These are phyloP conservation scores for Crossocerus cetratus DNA, from an alignment of 2,888 invertebrate species.

Conservation along the genomic window DNA sequence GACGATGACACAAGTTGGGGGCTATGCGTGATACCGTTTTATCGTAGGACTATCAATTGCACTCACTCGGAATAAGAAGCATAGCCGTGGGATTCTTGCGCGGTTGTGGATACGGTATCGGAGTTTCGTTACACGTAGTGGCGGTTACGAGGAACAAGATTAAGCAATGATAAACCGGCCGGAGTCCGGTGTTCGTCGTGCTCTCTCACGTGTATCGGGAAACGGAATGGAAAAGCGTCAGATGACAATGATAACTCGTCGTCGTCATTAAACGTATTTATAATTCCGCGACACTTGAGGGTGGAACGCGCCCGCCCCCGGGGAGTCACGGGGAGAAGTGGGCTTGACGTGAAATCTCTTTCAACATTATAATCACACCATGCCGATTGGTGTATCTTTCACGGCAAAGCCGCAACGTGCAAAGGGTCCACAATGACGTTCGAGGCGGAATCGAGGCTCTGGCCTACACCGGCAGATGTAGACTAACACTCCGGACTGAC, in stretches of 20 bases:
- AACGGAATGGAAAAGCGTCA: constrained; percentile 24
- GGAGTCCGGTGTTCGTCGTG: constrained; percentile 39
- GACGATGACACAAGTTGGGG: not conserved
- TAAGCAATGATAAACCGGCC: constrained; percentile 48
- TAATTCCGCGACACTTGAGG: too few relatives aligned
- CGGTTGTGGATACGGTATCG: constrained; percentile 18
- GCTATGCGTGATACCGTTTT: not conserved
- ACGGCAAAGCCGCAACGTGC: too few relatives aligned
- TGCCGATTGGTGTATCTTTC: too few relatives aligned
- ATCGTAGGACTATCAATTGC: constrained; percentile 5
- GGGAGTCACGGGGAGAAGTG: too few relatives aligned
- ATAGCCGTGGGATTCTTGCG: constrained; percentile 22
- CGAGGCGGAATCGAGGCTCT: too few relatives aligned
- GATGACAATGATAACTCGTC: constrained; percentile 16
- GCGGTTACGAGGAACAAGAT: constrained; percentile 46
- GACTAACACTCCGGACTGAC: too few relatives aligned
- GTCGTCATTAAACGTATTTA: constrained; percentile 19
- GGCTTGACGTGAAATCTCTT: too few relatives aligned
- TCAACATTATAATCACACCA: too few relatives aligned
- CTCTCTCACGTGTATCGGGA: constrained; percentile 34
- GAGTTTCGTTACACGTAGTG: constrained; percentile 38
- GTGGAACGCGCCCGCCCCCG: too few relatives aligned
- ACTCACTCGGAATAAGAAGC: constrained; percentile 12
- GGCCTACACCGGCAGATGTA: too few relatives aligned
- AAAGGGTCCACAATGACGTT: too few relatives aligned